Evolutionary conservation across 2,113 vertebrate genomes (phyloP).

Genomic region (Perognathus longimembris): DNA sequence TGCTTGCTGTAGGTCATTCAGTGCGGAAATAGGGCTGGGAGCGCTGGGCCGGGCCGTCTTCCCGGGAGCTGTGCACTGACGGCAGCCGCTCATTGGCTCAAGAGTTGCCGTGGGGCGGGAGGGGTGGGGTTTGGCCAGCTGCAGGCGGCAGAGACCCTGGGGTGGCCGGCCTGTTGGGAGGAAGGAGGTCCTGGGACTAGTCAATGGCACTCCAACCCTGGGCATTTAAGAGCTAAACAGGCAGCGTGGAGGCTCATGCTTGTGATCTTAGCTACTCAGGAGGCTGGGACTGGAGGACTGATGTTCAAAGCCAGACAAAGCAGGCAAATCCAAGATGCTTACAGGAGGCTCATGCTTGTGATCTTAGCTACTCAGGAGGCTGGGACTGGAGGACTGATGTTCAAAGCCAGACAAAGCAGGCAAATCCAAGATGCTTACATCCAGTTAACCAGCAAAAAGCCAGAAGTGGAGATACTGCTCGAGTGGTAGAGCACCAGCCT

Average conservation of each 20-base stretch:
- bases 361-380: not conserved
- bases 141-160: rapidly evolving
- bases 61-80: not conserved
- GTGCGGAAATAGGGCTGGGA: not conserved
- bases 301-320: no score
- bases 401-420: no score
- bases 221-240: not conserved
- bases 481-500: no score
- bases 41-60: not conserved
- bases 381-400: not conserved
- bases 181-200: no score
- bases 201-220: not conserved
- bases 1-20: not conserved
- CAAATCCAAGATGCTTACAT: no score
- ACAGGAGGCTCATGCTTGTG: not conserved
- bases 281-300: not conserved
- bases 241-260: not conserved
- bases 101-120: not conserved
- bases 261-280: not conserved
- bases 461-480: no score
- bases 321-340: no score
- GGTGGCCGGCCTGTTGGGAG: no score
- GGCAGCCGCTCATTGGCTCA: not conserved
- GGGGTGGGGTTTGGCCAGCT: rapidly evolving
- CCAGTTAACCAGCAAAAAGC: no score